phyloP scores from a whole-genome alignment of 2,797 vertebrate genomes.

The Platalea minor region DNA sequence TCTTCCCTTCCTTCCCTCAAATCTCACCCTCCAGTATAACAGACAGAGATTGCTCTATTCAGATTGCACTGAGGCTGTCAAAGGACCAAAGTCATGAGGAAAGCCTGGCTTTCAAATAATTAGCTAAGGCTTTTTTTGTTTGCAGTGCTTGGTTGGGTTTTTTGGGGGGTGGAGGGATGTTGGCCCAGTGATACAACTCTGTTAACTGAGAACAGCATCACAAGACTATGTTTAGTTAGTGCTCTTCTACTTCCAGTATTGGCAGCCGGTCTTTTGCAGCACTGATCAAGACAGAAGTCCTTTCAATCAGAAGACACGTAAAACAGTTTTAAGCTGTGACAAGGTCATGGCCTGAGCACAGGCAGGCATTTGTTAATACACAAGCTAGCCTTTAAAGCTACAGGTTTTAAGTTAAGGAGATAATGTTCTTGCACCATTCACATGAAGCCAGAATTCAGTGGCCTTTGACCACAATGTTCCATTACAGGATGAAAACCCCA shows the following conservation, averaged over 20 bases:
- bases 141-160: background rate
- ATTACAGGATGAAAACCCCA: background rate
- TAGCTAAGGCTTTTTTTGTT: background rate
- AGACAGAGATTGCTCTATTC: background rate
- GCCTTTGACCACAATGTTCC: background rate
- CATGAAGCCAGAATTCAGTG: background rate
- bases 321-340: background rate
- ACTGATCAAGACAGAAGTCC: background rate
- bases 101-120: background rate
- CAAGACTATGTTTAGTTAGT: background rate
- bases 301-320: background rate
- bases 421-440: background rate
- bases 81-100: background rate
- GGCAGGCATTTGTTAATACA: background rate
- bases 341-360: background rate
- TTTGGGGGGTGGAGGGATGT: fast-evolving
- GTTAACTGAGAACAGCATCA: background rate
- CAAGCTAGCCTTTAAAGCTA: conserved; percentile 2
- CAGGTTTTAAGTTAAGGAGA: conserved; percentile 12
- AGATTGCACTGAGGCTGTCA: background rate
- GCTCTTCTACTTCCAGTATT: background rate
- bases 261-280: background rate
- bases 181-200: background rate
- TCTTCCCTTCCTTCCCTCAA: background rate
- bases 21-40: background rate